Base-by-base conservation (phyloP, 2,888 invertebrate genomes). In the Metacarcinus magister region DNA sequence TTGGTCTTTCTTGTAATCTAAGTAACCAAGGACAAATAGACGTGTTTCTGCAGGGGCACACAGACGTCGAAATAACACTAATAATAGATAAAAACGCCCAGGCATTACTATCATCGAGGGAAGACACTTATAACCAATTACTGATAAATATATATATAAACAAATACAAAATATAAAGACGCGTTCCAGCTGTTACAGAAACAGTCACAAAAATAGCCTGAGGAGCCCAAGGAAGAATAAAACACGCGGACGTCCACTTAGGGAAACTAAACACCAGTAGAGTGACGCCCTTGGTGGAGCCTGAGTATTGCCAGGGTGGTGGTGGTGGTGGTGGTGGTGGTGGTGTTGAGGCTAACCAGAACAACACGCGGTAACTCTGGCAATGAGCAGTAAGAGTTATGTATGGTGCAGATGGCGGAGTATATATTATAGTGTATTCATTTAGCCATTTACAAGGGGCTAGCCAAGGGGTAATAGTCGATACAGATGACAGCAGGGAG, bases 211-310 rank as follows among this genome's bases (percentile, higher is more conserved):
- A 87, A 32, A 87, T 39, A 87, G 39, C 32, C 87, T 87, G 39
- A 32, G 32, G 13, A 32, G 13, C 0, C 87, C 39, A 23, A 19
- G 60, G 5, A 60, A 60, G 39, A 39, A 16, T 10, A 67, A 23
- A 67, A 67, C 10, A 16, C 39, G 10, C 16, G 75, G 75, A 28
- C 28, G 75, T 82, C 87, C 87, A 87, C 87, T 87, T 87, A 32
- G 16, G 32, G 87, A 32, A 39, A 87, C 87, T 87, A 32, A 32
- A 87, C 87, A 87, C 87, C 87, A 87, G 87, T 39, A 75, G n/a
- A 32, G 39, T 39, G 87, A 87, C 87, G 39, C 87, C 87, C 87
- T 87, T 32, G 87, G 39, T 87, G 87, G 39, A 39, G 19, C 39
- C 87, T 8, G 87, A 39, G 87, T 87, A 39, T 87, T 87, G 87